Percentiles rank a stretch among this genome's conserved stretches.
Conservation (phyloP, 2,888 invertebrate species). For the Oxyteleia sp. region DNA sequence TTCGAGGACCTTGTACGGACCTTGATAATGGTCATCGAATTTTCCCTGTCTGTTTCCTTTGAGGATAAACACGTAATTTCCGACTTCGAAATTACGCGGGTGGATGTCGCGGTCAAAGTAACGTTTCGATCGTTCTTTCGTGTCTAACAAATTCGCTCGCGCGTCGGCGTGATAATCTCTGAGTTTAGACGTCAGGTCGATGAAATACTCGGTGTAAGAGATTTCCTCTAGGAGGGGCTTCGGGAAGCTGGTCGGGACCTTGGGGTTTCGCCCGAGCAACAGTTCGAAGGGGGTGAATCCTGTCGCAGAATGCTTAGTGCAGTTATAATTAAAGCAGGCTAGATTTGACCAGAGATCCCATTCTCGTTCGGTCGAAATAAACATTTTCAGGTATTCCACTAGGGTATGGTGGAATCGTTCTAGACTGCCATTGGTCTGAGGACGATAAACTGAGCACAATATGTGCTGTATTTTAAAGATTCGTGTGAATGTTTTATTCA, state of each 20-base stretch:
- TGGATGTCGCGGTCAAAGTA: not conserved
- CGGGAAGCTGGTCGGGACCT: too few species aligned
- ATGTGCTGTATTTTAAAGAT: slow-evolving; percentile 22
- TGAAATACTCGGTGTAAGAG: too few species aligned
- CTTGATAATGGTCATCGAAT: slow-evolving; percentile 2
- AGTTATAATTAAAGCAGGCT: too few species aligned
- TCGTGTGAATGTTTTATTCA: slow-evolving; percentile 10
- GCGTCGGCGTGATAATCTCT: too few species aligned
- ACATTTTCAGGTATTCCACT: slow-evolving; percentile 5
- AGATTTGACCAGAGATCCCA: not conserved
- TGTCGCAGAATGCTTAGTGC: too few species aligned
- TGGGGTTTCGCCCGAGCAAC: too few species aligned
- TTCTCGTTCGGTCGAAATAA: not conserved
- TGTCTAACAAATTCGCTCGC: too few species aligned
- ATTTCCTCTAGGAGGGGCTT: too few species aligned
- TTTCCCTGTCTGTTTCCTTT: too few species aligned
- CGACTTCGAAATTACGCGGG: not conserved
- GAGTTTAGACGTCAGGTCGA: too few species aligned
- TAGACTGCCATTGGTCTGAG: slow-evolving; percentile 6
- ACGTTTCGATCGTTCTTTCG: not conserved
- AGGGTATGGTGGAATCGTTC: slow-evolving; percentile 10
- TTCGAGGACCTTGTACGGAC: slow-evolving; percentile 1
- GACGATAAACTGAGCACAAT: not conserved
- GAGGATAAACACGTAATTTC: too few species aligned
- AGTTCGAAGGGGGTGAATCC: too few species aligned